Base-by-base conservation (phyloP, 2,797 vertebrate species). In the Anisognathus igniventris region DNA sequence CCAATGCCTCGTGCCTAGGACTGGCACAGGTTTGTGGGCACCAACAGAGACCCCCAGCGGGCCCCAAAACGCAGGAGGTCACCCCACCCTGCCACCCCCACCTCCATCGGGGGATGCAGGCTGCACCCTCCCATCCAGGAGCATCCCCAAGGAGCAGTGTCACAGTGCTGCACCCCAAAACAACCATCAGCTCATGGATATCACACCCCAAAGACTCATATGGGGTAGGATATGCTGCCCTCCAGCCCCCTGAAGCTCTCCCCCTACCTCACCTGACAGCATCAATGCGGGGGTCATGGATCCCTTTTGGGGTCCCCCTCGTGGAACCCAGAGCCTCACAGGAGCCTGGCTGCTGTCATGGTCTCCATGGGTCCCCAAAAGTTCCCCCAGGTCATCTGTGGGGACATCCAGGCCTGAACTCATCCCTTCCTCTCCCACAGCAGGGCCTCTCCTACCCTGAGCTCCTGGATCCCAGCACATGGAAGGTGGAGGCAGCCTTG, bases 31-130 rank as follows among this genome's bases (percentile, higher is more conserved):
- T 64, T 66, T 57, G 35, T 27, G 39, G 76, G 56, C 64, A 57
- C 50, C 50, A 39, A 7, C 14, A 7, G 35, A 6, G 28, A 42
- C n/a, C 42, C 71, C 19, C 56, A 18, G 12, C 13, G 65, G 8
- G 48, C 25, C 35, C 67, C 37, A 5, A 68, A 78, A 33, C 0
- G 0, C 65, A 58, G 5, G 18, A 18, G 10, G 10, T 37, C 8
- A 2, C 23, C 60, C 76, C 60, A 35, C 28, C 33, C 57, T 13
- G 27, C 14, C 3, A 2, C 25, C 23, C 3, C 13, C 22, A 33
- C 8, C 42, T 8, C 17, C 28, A 17, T 3, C 1, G 0, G 40
- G 33, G 28, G 15, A 7, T 4, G 5, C 71, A 5, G 37, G 35
- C 8, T 54, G 74, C 77, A 10, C 15, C 18, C 39, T 44, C 57